Conservation (phyloP, 2,888 invertebrate species). For the Micoletzkya japonica region DNA sequence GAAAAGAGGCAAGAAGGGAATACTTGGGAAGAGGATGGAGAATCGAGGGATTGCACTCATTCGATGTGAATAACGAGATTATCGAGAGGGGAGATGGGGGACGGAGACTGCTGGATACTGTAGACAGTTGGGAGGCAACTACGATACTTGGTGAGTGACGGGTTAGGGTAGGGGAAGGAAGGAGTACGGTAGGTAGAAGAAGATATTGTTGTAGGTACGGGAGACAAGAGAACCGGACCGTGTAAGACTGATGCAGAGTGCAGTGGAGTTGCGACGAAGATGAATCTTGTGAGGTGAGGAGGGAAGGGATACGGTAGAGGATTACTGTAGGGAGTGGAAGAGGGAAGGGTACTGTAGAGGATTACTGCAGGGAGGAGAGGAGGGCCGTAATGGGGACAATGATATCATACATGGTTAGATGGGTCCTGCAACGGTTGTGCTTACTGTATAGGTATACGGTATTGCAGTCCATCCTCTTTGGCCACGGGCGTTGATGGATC, state of each 20-base stretch:
- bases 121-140: slow-evolving; percentile 12
- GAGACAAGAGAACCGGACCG: slow-evolving; percentile 12
- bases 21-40: slow-evolving; percentile 78
- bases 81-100: slow-evolving; percentile 96
- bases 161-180: neutral
- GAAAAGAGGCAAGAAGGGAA: slow-evolving; percentile 28
- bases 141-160: slow-evolving; percentile 16
- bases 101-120: slow-evolving; percentile 78
- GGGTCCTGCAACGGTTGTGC: neutral
- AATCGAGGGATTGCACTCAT: slow-evolving; percentile 94
- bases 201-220: slow-evolving; percentile 7
- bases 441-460: neutral
- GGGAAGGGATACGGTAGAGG: neutral
- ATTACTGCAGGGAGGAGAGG: neutral
- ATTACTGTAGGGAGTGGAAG: neutral
- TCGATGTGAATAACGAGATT: slow-evolving; percentile 95
- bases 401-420: neutral
- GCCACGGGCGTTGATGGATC: slow-evolving; percentile 95
- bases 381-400: neutral
- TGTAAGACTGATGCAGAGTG: slow-evolving; percentile 20
- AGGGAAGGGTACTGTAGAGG: neutral
- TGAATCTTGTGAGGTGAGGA: slow-evolving; percentile 15
- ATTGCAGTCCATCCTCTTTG: slow-evolving; percentile 85
- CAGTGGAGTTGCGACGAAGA: slow-evolving; percentile 3
- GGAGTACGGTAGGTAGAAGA: neutral